Conservation (phyloP, 2,113 vertebrate genomes). For the Alosa alosa region DNA sequence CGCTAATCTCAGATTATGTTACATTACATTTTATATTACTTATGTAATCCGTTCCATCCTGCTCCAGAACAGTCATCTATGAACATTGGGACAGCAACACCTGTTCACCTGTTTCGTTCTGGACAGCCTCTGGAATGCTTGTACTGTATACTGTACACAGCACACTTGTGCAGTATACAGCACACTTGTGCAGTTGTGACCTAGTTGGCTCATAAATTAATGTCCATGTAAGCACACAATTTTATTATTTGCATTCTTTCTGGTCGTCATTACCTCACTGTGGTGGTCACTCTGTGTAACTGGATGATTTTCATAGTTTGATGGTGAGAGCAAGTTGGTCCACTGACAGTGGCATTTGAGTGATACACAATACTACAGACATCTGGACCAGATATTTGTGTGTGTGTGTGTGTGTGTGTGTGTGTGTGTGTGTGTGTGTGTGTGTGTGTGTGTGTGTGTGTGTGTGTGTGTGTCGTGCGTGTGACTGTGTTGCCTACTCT, state of each 20-base stretch:
- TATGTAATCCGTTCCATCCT: background rate
- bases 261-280: background rate
- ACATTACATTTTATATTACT: background rate
- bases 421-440: constrained; percentile 3
- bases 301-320: constrained; percentile 1
- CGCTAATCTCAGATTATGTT: background rate
- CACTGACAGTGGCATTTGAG: constrained; percentile 45
- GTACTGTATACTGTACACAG: background rate
- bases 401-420: constrained; percentile 10
- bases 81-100: background rate
- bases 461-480: constrained; percentile 6
- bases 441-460: background rate
- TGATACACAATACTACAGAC: constrained; percentile 52
- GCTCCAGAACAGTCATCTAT: background rate
- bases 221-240: background rate
- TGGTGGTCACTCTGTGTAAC: background rate
- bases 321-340: constrained; percentile 27
- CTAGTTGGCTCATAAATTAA: background rate
- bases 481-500: background rate
- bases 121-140: background rate
- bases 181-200: background rate
- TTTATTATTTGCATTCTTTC: background rate
- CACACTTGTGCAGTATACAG: background rate
- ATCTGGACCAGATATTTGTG: constrained; percentile 52
- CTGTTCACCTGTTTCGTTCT: background rate